Conservation (phyloP, 2,113 vertebrate species). For the Ctenodactylus gundi region DNA sequence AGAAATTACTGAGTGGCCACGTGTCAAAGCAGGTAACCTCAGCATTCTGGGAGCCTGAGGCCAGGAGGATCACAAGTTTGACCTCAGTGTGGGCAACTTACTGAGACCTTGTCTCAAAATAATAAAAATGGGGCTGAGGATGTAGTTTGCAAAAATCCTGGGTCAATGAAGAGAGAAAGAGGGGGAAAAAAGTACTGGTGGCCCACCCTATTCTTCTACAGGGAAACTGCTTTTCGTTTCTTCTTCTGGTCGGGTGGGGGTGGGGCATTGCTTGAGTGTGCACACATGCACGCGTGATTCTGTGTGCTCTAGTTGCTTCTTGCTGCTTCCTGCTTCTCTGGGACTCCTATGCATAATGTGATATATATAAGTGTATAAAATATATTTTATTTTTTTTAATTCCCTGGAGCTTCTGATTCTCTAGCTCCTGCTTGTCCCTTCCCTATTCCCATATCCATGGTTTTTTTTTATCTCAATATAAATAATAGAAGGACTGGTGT, state of each 20-base stretch:
- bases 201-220: background rate
- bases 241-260: background rate
- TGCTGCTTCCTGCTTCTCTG: conserved; percentile 61
- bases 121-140: too few relatives aligned
- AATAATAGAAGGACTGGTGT: conserved; percentile 35
- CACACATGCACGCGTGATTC: background rate
- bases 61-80: too few relatives aligned
- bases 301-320: conserved; percentile 36
- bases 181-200: too few relatives aligned
- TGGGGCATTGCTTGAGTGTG: background rate
- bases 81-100: too few relatives aligned
- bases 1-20: background rate
- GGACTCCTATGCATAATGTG: conserved; percentile 36
- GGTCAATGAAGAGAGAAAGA: too few relatives aligned
- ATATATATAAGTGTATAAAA: conserved; percentile 64
- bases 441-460: background rate
- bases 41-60: too few relatives aligned
- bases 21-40: too few relatives aligned
- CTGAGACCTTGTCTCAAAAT: too few relatives aligned
- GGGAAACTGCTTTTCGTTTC: background rate
- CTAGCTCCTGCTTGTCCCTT: background rate
- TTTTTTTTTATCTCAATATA: conserved; percentile 58
- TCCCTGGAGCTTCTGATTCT: conserved; percentile 40
- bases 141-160: too few relatives aligned
- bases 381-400: conserved; percentile 70